A percentile compares a stretch with the other conserved stretches of the same genome.
phyloP scores from a whole-genome alignment of 2,113 vertebrate species.

The Jacana jacana region DNA sequence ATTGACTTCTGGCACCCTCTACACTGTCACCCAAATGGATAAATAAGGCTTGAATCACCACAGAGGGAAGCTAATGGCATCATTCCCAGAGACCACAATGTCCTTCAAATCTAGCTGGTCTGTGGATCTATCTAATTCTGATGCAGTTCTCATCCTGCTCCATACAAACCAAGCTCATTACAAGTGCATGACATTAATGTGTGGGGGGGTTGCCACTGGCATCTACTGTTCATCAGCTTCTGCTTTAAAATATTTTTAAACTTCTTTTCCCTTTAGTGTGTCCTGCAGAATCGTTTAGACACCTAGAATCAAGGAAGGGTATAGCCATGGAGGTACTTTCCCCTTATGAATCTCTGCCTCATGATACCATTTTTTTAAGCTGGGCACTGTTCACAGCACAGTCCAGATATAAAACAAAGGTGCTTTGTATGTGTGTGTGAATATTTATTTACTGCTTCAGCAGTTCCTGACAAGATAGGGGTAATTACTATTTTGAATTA shows the following conservation, averaged over 20 bases:
- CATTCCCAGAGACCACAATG: background rate
- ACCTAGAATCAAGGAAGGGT: background rate
- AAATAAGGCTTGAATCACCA: background rate
- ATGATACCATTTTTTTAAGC: background rate
- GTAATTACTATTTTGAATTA: background rate
- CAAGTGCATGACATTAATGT: background rate
- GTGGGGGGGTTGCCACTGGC: background rate
- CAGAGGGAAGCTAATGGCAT: background rate
- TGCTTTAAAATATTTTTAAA: background rate
- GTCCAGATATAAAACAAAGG: background rate
- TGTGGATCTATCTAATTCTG: background rate
- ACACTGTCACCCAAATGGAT: background rate
- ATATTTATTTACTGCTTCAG: background rate
- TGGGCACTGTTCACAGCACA: background rate
- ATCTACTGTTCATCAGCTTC: background rate
- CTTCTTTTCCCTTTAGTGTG: background rate
- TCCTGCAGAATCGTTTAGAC: background rate
- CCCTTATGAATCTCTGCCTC: background rate
- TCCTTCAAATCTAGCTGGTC: background rate
- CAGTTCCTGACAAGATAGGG: background rate
- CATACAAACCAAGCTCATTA: background rate
- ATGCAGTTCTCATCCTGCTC: background rate
- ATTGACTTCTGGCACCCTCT: background rate
- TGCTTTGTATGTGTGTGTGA: fast-evolving
- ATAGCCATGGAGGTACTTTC: background rate